Percentiles rank a stretch among this genome's conserved stretches.
These are phyloP conservation scores for Climacteris rufus DNA, from an alignment of 2,113 vertebrate genomes.

Conservation along the genomic window DNA sequence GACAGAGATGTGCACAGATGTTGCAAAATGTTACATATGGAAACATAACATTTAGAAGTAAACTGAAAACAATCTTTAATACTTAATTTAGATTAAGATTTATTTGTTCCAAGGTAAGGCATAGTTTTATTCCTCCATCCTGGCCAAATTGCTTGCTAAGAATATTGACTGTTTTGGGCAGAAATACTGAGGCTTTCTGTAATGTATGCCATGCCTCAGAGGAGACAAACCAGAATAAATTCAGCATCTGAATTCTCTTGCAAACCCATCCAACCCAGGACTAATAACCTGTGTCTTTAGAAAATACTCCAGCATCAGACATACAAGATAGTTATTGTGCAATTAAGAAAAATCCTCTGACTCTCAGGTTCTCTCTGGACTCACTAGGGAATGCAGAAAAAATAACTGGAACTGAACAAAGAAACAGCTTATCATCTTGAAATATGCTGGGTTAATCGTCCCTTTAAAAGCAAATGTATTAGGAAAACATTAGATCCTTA, in stretches of 20 bases:
- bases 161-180: not conserved
- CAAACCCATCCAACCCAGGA: constrained; percentile 1
- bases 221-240: constrained; percentile 22
- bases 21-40: not conserved
- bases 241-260: not conserved
- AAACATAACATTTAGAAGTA: not conserved
- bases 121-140: not conserved
- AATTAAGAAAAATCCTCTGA: constrained; percentile 47
- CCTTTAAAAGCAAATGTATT: constrained; percentile 57
- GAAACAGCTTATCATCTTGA: constrained; percentile 54
- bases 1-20: not conserved
- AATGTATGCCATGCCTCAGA: not conserved
- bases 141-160: not conserved
- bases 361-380: constrained; percentile 5
- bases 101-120: not conserved
- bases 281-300: constrained; percentile 40
- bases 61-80: not conserved
- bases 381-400: constrained; percentile 38
- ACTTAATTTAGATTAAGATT: not conserved
- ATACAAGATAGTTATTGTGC: constrained; percentile 21
- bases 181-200: not conserved
- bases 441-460: constrained; percentile 51
- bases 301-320: constrained; percentile 22
- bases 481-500: constrained; percentile 58
- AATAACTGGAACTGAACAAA: constrained; percentile 43